Evolutionary conservation across 2,113 vertebrate species (phyloP), one percentile per base, ranked within the genome.

Genomic region (Cavia aperea): DNA sequence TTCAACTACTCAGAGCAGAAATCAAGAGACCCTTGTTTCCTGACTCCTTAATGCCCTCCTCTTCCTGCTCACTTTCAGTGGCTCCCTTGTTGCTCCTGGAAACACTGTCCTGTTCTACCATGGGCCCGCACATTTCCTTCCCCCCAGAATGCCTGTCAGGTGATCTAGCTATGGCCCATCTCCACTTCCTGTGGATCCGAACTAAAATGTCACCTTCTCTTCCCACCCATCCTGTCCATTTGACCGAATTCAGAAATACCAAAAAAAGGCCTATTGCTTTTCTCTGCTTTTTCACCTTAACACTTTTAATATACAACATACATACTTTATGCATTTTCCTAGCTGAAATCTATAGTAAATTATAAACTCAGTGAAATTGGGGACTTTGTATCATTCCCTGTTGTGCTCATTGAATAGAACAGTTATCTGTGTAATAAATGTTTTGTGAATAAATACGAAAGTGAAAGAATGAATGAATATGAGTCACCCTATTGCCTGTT

Each of bases 381-480:
- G 51, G 77, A 23, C 63, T 90, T 88, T 88, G 49, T 68, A 56
- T 75, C 87, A 84, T 81, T 94, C 23, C 19, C 49, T 70, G 9
- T 51, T 89, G 4, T 86, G n/a, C 18, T 8, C n/a, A 78, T 7
- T 85, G 83, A 93, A 29, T 49, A 93, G 33, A 91, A 94, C 7
- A 43, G 16, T 54, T 72, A 9, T 93, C 51, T 49, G 72, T 29
- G 13, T 91, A 79, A 75, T 91, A 73, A 63, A 49, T 88, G 54
- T 54, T 93, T 86, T 83, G 46, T 88, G 16, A 94, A 73, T 86
- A 93, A 70, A 79, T 73, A 12, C 83, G 31, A 78, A 65, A 84
- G 16, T 73, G 8, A 87, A 49, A 86, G 39, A 62, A 39, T 87
- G n/a, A 93, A 79, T 89, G 60, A 92, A 85, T 72, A 19, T 31